Evolutionary conservation across 2,888 invertebrate genomes (phyloP).

Genomic region (Hirtodrosophila histrioides): DNA sequence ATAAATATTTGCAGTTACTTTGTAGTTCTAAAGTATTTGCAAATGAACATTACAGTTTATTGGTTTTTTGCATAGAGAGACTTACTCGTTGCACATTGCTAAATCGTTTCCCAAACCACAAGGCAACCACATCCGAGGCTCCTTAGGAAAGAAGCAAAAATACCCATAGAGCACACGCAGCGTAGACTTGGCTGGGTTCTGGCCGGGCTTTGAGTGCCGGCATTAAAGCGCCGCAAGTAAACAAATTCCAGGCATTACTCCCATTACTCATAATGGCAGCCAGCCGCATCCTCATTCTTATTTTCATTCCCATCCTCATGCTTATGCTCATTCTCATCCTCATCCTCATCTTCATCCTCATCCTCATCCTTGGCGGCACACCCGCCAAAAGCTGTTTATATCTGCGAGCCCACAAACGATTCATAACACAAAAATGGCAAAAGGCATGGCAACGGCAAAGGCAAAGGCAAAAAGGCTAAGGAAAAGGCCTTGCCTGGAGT

Average conservation of each 20-base stretch:
- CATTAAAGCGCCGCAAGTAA: slow-evolving; percentile 71
- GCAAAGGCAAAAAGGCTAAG: background rate
- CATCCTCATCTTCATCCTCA: slow-evolving; percentile 6
- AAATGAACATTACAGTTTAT: no score
- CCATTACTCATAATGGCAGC: slow-evolving; percentile 76
- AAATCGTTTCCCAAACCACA: slow-evolving; percentile 8
- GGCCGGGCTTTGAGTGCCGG: slow-evolving; percentile 20
- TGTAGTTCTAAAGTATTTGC: no score
- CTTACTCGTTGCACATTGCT: slow-evolving; percentile 8
- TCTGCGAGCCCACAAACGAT: slow-evolving; percentile 46
- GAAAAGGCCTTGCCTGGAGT: slow-evolving; percentile 41
- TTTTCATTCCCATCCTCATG: slow-evolving; percentile 2
- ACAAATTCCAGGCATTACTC: slow-evolving; percentile 74
- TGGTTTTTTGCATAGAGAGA: background rate
- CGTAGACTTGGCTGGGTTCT: slow-evolving; percentile 4
- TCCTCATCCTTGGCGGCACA: slow-evolving; percentile 29
- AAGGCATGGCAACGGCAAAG: slow-evolving; percentile 8
- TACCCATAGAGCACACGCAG: slow-evolving; percentile 48
- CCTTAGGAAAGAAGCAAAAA: background rate
- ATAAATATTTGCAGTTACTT: no score
- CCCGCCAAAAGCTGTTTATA: slow-evolving; percentile 65
- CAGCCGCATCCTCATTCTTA: slow-evolving; percentile 34
- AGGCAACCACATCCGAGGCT: slow-evolving; percentile 7
- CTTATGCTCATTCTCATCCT: slow-evolving; percentile 1
- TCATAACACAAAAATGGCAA: slow-evolving; percentile 70